phyloP scores from a whole-genome alignment of 1,140 invertebrate species.

The Dendrolimus punctatus region DNA sequence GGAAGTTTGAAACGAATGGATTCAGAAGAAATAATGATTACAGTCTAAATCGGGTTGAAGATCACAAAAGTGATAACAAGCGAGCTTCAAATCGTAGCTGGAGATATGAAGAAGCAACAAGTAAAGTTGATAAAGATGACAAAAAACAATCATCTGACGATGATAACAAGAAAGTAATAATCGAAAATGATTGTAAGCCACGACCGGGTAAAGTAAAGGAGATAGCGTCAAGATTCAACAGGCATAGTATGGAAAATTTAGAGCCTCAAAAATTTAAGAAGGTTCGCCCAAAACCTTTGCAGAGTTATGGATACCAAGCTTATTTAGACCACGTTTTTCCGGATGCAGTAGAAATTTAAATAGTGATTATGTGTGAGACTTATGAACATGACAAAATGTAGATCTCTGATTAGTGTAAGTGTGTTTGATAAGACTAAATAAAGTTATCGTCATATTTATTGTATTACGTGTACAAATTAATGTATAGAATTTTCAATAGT shows the following conservation, averaged over 20 bases:
- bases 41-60: constrained; percentile 6
- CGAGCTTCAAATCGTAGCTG: constrained; percentile 29
- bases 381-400: constrained; percentile 19
- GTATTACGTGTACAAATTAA: no score
- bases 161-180: constrained; percentile 15
- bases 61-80: constrained; percentile 17
- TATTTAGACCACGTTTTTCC: constrained; percentile 69
- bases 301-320: constrained; percentile 59
- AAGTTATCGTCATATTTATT: no score
- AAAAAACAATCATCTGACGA: constrained; percentile 28
- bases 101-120: constrained; percentile 21
- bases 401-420: constrained; percentile 40
- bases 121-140: constrained; percentile 27
- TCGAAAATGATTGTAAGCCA: constrained; percentile 35
- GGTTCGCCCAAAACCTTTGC: constrained; percentile 59
- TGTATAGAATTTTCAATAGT: no score
- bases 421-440: constrained; percentile 17
- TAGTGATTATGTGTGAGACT: constrained; percentile 9
- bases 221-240: constrained; percentile 58
- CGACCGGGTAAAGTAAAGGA: constrained; percentile 61
- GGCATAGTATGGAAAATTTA: constrained; percentile 33
- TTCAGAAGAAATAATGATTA: constrained; percentile 6
- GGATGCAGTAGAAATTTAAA: constrained; percentile 65
- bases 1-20: constrained; percentile 29
- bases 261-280: constrained; percentile 27